These are phyloP conservation scores for Chrysolina oricalcia DNA, from an alignment of 2,888 invertebrate species.

Conservation along the genomic window DNA sequence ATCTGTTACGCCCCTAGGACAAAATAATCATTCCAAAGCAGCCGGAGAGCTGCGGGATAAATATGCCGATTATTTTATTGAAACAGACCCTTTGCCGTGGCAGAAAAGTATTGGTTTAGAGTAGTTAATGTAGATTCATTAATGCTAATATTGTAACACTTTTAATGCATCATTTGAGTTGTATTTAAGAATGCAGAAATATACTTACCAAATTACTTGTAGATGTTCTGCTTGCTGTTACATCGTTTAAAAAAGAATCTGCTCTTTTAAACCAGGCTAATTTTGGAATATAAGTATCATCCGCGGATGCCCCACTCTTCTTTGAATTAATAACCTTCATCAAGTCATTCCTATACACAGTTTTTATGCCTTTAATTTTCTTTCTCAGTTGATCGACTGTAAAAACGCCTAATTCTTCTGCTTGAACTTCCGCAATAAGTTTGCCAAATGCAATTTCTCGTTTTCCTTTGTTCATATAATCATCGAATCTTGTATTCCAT, in stretches of 20 bases:
- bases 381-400: too few relatives aligned
- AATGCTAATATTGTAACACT: conserved; percentile 1
- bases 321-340: background rate
- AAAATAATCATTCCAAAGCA: conserved; percentile 7
- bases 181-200: background rate
- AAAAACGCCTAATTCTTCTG: too few relatives aligned
- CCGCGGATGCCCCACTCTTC: conserved; percentile 7
- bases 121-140: background rate
- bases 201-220: conserved; percentile 3
- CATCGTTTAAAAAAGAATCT: background rate
- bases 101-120: background rate
- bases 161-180: background rate
- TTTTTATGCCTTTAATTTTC: too few relatives aligned
- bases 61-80: conserved; percentile 4
- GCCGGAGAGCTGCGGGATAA: conserved; percentile 3
- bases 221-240: background rate
- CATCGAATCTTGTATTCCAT: conserved; percentile 1
- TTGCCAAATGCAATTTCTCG: too few relatives aligned
- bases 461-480: too few relatives aligned
- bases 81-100: background rate
- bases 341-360: background rate
- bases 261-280: background rate
- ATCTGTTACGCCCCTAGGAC: conserved; percentile 6
- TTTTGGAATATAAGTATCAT: too few relatives aligned
- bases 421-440: too few relatives aligned